A percentile compares a stretch with the other conserved stretches of the same genome.
Evolutionary conservation across 2,888 invertebrate species (phyloP).

Genomic region (Sericinus montela): DNA sequence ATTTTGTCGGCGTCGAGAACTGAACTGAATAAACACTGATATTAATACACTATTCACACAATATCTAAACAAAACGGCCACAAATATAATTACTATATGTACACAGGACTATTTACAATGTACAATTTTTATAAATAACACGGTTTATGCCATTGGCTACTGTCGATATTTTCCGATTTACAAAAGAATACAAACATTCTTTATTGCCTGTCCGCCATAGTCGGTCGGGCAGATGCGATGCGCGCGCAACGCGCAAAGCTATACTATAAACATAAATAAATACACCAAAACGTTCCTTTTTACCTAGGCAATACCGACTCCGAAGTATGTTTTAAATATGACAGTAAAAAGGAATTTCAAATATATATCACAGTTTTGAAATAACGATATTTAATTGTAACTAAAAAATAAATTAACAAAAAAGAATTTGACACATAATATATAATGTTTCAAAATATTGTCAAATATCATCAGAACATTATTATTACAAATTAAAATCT

Average conservation of each 20-base stretch:
- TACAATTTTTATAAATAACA: constrained; percentile 82
- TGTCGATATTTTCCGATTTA: constrained; percentile 81
- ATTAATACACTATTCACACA: constrained; percentile 81
- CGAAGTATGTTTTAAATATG: no score
- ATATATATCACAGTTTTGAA: no score
- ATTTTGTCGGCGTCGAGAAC: constrained; percentile 81
- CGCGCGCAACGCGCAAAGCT: constrained; percentile 78
- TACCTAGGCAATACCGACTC: no score
- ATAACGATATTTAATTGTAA: no score
- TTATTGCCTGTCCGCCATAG: constrained; percentile 78
- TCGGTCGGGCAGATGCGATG: constrained; percentile 74
- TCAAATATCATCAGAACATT: no score
- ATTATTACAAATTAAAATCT: no score
- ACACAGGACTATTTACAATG: constrained; percentile 86
- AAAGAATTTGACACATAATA: no score
- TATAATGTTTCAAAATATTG: no score
- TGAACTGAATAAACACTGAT: constrained; percentile 80
- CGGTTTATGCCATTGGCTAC: constrained; percentile 83
- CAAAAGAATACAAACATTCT: constrained; percentile 75
- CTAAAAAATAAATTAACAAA: no score
- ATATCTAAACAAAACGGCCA: constrained; percentile 79
- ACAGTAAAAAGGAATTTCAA: no score
- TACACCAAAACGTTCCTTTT: constrained; percentile 31
- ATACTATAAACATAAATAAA: constrained; percentile 69
- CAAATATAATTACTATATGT: constrained; percentile 86